Percentiles rank a stretch among this genome's conserved stretches.
Evolutionary conservation across 2,797 vertebrate species (phyloP).

Genomic region (Poeciliopsis gracilis): DNA sequence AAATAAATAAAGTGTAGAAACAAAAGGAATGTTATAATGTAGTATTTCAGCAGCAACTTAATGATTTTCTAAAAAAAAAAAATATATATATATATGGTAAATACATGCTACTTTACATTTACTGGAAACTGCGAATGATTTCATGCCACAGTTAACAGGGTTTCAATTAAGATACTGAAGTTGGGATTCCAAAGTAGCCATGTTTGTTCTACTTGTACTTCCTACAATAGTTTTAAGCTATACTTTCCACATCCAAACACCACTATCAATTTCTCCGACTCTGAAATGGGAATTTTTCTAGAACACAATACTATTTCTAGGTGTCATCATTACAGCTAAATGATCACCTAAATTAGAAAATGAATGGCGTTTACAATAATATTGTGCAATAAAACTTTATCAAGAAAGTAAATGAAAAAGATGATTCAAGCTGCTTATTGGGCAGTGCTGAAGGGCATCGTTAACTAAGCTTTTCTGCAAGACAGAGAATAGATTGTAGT

Average conservation of each 20-base stretch:
- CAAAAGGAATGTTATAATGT: neutral
- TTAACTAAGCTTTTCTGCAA: neutral
- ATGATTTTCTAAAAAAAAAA: neutral
- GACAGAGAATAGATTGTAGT: neutral
- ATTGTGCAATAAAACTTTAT: neutral
- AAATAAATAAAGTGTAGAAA: neutral
- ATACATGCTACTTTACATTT: too few species aligned
- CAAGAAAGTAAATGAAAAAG: neutral
- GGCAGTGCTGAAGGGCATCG: neutral
- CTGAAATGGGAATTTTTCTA: neutral
- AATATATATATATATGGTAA: too few species aligned
- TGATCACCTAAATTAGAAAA: neutral
- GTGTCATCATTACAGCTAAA: neutral
- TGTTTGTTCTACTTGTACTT: neutral
- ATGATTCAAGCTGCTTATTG: neutral
- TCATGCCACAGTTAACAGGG: neutral
- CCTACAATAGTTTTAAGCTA: neutral
- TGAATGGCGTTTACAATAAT: neutral
- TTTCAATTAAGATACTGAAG: neutral
- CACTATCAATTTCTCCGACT: neutral
- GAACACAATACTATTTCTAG: neutral
- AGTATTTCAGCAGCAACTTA: neutral
- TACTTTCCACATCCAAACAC: neutral
- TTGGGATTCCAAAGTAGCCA: neutral
- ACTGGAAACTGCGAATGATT: neutral